phyloP scores from a whole-genome alignment of 2,888 invertebrate species.

The Nowickia ferox region DNA sequence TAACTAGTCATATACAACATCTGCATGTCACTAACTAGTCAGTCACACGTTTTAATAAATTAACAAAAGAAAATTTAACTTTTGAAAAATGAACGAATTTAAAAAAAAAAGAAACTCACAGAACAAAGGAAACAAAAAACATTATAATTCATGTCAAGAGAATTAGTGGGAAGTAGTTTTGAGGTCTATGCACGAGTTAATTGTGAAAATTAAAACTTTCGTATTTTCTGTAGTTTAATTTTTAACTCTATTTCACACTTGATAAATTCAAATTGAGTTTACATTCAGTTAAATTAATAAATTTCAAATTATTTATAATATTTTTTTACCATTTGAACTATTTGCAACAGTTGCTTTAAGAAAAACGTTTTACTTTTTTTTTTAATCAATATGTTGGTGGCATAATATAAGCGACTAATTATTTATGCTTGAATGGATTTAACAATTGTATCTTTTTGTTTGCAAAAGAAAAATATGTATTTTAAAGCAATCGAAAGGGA shows the following conservation, averaged over 20 bases:
- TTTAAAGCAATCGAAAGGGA: constrained; percentile 35
- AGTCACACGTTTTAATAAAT: constrained; percentile 46
- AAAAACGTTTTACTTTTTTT: neutral
- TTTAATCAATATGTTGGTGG: neutral
- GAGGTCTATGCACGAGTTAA: neutral
- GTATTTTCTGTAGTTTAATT: neutral
- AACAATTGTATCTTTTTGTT: constrained; percentile 52
- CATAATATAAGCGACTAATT: constrained; percentile 54
- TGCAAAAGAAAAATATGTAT: neutral
- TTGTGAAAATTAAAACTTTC: constrained; percentile 8
- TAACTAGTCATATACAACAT: constrained; percentile 28
- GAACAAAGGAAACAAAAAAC: neutral
- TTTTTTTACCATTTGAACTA: constrained; percentile 19
- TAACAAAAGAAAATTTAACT: constrained; percentile 47
- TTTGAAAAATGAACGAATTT: constrained; percentile 7
- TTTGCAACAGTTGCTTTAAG: constrained; percentile 55
- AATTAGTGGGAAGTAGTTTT: constrained; percentile 33
- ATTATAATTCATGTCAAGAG: constrained; percentile 50
- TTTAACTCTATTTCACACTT: constrained; percentile 60
- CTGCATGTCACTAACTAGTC: constrained; percentile 29
- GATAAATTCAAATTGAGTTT: constrained; percentile 25
- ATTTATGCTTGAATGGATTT: constrained; percentile 66
- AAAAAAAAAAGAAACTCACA: constrained; percentile 22
- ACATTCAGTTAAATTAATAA: constrained; percentile 31
- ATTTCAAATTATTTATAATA: constrained; percentile 42